A percentile compares a stretch with the other conserved stretches of the same genome.
These are phyloP conservation scores for Gyrodactylus bullatarudis DNA, from an alignment of 1,140 invertebrate species.

Conservation along the genomic window DNA sequence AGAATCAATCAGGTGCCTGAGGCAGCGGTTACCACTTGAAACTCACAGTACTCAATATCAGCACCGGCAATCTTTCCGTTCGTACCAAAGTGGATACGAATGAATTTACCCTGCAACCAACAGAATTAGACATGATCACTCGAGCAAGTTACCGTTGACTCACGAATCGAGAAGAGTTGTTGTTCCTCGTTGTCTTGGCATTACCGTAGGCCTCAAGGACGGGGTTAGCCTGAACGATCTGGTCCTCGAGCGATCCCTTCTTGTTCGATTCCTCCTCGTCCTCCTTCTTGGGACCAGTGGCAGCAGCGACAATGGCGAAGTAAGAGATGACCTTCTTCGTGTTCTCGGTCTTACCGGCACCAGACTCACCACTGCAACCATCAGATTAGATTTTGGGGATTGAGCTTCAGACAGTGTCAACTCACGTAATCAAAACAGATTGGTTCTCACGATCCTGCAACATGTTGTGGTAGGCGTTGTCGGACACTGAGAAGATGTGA, in stretches of 20 bases:
- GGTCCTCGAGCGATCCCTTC: slow-evolving; percentile 27
- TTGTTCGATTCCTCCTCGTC: slow-evolving; percentile 10
- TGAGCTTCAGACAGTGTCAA: slow-evolving; percentile 1
- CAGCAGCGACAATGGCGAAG: slow-evolving; percentile 66
- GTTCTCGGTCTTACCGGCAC: slow-evolving; percentile 95
- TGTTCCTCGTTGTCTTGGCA: slow-evolving; percentile 28
- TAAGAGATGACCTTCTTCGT: slow-evolving; percentile 98
- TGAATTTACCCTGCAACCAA: slow-evolving; percentile 42
- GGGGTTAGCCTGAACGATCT: slow-evolving; percentile 28
- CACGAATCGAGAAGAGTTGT: slow-evolving; percentile 29
- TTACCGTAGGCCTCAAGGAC: slow-evolving; percentile 28
- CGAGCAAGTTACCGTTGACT: slow-evolving; percentile 10
- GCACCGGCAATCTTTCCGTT: slow-evolving; percentile 95
- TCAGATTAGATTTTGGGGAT: slow-evolving; percentile 11
- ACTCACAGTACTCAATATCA: slow-evolving; percentile 99
- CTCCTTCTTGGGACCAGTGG: slow-evolving; percentile 12
- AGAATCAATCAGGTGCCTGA: background rate
- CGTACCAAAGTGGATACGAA: slow-evolving; percentile 96
- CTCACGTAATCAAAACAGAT: slow-evolving; percentile 27
- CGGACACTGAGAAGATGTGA: slow-evolving; percentile 97
- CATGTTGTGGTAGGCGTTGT: slow-evolving; percentile 98
- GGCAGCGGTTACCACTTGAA: background rate
- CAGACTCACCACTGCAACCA: slow-evolving; percentile 58
- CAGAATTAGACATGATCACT: background rate
- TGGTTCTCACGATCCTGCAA: slow-evolving; percentile 19